Conservation (phyloP, 64 coral and sea anemone genomes). For the Actinia equina region DNA sequence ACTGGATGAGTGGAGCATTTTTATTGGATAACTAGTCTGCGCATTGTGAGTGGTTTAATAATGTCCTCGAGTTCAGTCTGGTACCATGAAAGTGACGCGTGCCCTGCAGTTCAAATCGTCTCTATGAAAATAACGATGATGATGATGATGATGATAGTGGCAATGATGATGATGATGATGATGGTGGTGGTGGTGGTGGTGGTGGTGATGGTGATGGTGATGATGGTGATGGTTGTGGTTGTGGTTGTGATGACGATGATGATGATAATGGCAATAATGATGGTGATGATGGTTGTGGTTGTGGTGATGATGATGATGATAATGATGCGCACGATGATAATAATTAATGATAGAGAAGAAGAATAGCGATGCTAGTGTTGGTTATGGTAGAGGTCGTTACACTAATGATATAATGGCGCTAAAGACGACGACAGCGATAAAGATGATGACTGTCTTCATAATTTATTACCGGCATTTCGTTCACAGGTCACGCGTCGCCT, state of each 20-base stretch:
- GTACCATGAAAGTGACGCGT: too few species aligned
- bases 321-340: background rate
- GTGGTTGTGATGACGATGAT: background rate
- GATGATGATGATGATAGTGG: background rate
- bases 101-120: too few species aligned
- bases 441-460: background rate
- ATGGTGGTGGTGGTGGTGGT: background rate
- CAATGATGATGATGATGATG: background rate
- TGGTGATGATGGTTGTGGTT: background rate
- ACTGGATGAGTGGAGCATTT: too few species aligned
- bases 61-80: too few species aligned
- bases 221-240: background rate
- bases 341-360: background rate
- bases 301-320: background rate
- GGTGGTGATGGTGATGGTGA: background rate
- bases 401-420: background rate
- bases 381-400: background rate
- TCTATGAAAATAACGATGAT: background rate
- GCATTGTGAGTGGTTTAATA: too few species aligned
- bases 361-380: too few species aligned
- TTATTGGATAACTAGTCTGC: too few species aligned
- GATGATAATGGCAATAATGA: background rate
- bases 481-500: constrained; percentile 88
- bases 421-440: background rate
- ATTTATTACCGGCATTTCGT: background rate